Evolutionary conservation across 2,888 invertebrate species (phyloP).

Genomic region (Acanthosepion pharaonis): DNA sequence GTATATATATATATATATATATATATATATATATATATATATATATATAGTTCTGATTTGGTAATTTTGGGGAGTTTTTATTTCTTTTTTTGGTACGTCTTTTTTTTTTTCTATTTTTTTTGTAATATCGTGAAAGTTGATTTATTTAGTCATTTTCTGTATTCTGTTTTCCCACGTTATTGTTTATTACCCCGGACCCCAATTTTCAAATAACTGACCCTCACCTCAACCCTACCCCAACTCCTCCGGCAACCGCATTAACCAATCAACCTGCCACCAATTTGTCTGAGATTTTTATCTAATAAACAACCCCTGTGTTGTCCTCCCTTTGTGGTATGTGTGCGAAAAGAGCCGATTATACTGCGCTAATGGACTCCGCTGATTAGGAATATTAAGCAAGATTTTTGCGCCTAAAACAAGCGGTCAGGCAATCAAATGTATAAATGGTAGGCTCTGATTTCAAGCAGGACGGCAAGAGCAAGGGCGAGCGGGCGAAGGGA

Average conservation of each 20-base stretch:
- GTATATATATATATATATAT: too few species aligned
- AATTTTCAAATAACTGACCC: background rate
- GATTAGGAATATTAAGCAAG: background rate
- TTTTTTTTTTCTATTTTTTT: too few species aligned
- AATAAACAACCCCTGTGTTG: background rate
- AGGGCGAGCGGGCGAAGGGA: slow-evolving; percentile 53
- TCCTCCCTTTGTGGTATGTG: background rate
- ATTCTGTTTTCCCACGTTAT: background rate
- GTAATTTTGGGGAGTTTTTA: too few species aligned
- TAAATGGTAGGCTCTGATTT: slow-evolving; percentile 54
- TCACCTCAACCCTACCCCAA: background rate
- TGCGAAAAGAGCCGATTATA: background rate
- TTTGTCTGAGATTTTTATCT: slow-evolving; percentile 33
- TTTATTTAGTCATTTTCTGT: background rate
- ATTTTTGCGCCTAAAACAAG: slow-evolving; percentile 36
- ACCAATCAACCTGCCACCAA: background rate
- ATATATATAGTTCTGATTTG: too few species aligned
- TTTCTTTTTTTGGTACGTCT: too few species aligned
- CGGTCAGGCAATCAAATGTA: slow-evolving; percentile 46
- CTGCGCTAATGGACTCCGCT: background rate
- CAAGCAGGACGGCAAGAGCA: slow-evolving; percentile 51
- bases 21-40: too few species aligned
- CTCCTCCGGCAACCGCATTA: background rate
- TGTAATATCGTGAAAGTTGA: background rate
- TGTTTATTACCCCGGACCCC: background rate